phyloP scores from a whole-genome alignment of 1,140 invertebrate species.

The Conus betulinus region DNA sequence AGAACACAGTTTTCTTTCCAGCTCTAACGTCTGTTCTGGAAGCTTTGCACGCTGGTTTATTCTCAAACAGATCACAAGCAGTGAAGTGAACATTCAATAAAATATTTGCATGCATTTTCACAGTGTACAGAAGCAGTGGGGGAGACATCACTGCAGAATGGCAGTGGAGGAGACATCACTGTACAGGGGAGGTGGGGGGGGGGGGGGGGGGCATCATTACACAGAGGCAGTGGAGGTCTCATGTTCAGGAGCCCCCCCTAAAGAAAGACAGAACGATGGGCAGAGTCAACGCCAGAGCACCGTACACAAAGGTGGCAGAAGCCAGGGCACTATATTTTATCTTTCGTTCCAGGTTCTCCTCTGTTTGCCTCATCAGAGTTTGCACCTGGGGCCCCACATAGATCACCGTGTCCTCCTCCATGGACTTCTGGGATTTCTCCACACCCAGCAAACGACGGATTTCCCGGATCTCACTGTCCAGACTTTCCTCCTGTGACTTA shows the following conservation, averaged over 20 bases:
- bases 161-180: too few species aligned
- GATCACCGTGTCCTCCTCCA: conserved; percentile 49
- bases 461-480: conserved; percentile 51
- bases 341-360: conserved; percentile 70
- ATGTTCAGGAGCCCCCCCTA: conserved; percentile 42
- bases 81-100: too few species aligned
- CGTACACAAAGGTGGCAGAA: conserved; percentile 66
- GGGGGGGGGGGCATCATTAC: background rate
- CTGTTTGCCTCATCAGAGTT: conserved; percentile 58
- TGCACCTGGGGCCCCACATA: conserved; percentile 72
- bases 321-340: conserved; percentile 69
- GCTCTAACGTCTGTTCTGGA: too few species aligned
- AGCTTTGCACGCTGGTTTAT: too few species aligned
- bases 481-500: conserved; percentile 53
- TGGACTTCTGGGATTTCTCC: background rate
- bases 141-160: too few species aligned
- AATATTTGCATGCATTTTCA: too few species aligned
- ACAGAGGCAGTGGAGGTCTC: background rate
- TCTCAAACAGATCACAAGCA: too few species aligned
- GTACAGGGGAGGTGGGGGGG: background rate
- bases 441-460: conserved; percentile 53
- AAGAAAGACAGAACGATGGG: conserved; percentile 67
- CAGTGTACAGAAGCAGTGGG: too few species aligned
- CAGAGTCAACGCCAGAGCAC: conserved; percentile 61
- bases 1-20: too few species aligned